Percentiles rank a stretch among this genome's conserved stretches.
Evolutionary conservation across 2,888 invertebrate species (phyloP).

Genomic region (Ophraella communa): DNA sequence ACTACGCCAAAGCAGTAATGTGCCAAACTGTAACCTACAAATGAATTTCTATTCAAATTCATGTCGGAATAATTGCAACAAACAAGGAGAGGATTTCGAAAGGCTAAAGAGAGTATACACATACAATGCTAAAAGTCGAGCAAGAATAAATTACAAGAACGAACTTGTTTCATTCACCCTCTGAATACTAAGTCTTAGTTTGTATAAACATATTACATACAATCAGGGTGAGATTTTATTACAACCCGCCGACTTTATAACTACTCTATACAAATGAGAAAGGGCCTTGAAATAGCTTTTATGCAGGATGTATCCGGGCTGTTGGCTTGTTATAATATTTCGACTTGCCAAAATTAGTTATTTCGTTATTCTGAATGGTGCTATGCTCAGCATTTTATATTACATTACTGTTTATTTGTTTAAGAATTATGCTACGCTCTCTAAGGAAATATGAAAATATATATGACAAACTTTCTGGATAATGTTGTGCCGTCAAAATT

Average conservation of each 20-base stretch:
- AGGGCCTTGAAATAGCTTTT: conserved; percentile 13
- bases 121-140: conserved; percentile 35
- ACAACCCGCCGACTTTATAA: conserved; percentile 40
- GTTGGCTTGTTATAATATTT: conserved; percentile 1
- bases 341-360: conserved; percentile 7
- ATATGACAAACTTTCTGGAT: not conserved
- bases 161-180: conserved; percentile 46
- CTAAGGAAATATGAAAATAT: conserved; percentile 9
- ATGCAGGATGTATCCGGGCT: conserved; percentile 7
- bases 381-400: conserved; percentile 4
- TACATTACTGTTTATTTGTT: conserved; percentile 12
- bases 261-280: conserved; percentile 26
- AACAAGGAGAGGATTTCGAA: conserved; percentile 15
- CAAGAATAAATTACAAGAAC: conserved; percentile 54
- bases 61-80: conserved; percentile 13
- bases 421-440: conserved; percentile 5
- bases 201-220: conserved; percentile 57
- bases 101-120: conserved; percentile 16
- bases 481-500: not conserved
- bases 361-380: conserved; percentile 12
- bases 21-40: conserved; percentile 17
- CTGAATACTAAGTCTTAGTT: conserved; percentile 56
- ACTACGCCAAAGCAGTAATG: conserved; percentile 6
- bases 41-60: conserved; percentile 26
- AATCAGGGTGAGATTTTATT: conserved; percentile 54